Evolutionary conservation across 2,888 invertebrate species (phyloP), one percentile per base, ranked within the genome.

Genomic region (Nephrotoma flavescens): DNA sequence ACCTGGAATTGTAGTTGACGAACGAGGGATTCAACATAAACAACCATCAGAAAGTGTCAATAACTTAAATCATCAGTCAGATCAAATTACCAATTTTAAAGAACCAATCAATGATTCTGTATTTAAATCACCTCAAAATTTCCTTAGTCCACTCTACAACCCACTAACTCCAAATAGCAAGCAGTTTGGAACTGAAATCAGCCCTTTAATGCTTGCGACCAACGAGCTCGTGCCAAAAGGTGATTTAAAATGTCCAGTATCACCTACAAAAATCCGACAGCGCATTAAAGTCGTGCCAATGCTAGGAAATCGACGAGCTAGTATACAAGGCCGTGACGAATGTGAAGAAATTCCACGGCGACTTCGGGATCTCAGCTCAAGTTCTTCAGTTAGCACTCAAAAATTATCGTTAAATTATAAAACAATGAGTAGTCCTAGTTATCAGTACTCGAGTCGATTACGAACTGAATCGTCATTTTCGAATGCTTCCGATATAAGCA

Each of bases 221-320:
- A 42, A n/a, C 41, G 42, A 47, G 41, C 31, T 7, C 15, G 2
- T 19, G 4, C 7, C 19, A 4, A 86, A 31, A 41, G 71, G 83
- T 45, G 85, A 86, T 41, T 3, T 44, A 19, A 71, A 44, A 86
- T 19, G 45, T 41, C 31, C 87, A 89, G 84, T 88, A 92, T 2
- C 90, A 0, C 93, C 94, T 0, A 92, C 92, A 87, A 96, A 95
- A 91, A 94, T 94, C 86, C 92, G 96, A 2, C 93, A 94, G 0
- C 94, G 95, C 88, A 93, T 96, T 47, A 93, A 94, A 57, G 95
- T 96, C 4, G 93, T 93, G 4, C 96, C 96, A 0, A 92, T 94
- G 88, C 92, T 96, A 86, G 94, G 94, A 31, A 92, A 93, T 87
- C 92, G 95, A 87, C 93, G 95, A 88, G 95, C 95, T 89, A 95